These are phyloP conservation scores for Ptilorrhoa leucosticta DNA, from an alignment of 2,113 vertebrate genomes.

Conservation along the genomic window DNA sequence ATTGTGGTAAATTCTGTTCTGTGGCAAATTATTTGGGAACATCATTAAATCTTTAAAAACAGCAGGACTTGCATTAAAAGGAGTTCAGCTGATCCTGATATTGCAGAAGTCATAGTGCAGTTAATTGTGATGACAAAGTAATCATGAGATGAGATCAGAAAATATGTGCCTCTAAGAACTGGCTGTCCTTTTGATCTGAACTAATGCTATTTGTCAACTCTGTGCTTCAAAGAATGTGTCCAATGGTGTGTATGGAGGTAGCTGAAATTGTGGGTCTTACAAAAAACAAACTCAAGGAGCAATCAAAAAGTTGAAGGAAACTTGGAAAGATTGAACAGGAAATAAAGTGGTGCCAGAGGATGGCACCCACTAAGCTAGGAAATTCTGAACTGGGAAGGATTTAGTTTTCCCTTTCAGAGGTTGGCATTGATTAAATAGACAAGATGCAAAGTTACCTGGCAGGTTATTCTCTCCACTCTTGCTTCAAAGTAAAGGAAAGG, in stretches of 20 bases:
- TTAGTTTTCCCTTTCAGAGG: not conserved
- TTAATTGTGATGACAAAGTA: not conserved
- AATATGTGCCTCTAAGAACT: not conserved
- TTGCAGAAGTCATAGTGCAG: not conserved
- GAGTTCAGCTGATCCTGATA: not conserved
- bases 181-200: not conserved
- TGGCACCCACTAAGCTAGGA: not conserved
- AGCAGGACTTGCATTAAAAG: not conserved
- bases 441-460: not conserved
- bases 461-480: not conserved
- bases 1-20: not conserved
- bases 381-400: not conserved
- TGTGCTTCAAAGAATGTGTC: not conserved
- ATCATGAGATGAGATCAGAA: not conserved
- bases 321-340: not conserved
- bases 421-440: not conserved
- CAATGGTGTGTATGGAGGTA: not conserved
- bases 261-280: not conserved
- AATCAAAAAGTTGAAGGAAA: not conserved
- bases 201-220: not conserved
- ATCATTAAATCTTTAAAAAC: not conserved
- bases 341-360: not conserved
- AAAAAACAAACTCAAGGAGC: not conserved
- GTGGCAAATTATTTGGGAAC: not conserved
- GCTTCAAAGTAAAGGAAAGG: not conserved